Percentiles rank a stretch among this genome's conserved stretches.
These are phyloP conservation scores for Cepaea nemoralis DNA, from an alignment of 1,140 invertebrate genomes.

Conservation along the genomic window DNA sequence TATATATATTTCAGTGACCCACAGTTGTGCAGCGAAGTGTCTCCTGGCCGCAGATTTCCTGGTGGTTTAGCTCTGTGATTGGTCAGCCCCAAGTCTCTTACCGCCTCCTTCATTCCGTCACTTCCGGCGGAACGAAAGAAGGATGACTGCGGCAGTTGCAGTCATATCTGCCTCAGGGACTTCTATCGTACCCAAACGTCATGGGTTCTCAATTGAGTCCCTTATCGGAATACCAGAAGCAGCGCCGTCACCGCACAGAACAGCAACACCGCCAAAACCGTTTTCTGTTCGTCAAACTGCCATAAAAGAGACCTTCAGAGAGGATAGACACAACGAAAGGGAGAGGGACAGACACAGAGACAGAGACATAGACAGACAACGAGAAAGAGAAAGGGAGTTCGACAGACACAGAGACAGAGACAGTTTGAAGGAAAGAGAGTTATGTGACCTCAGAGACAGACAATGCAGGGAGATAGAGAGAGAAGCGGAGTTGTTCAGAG, in stretches of 20 bases:
- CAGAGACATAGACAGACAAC: not conserved
- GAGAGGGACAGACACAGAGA: not conserved
- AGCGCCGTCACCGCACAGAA: not conserved
- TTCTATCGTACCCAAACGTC: conserved; percentile 39
- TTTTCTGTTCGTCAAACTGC: not conserved
- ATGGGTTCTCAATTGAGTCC: conserved; percentile 53
- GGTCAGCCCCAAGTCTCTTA: too few species aligned
- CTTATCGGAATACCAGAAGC: conserved; percentile 44
- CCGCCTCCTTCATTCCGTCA: too few species aligned
- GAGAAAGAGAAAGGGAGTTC: not conserved
- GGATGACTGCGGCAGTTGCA: conserved; percentile 40
- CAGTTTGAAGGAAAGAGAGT: too few species aligned
- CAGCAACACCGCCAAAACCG: conserved; percentile 13
- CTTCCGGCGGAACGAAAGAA: conserved; percentile 1
- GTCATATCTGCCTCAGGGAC: conserved; percentile 36
- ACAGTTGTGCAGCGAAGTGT: too few species aligned
- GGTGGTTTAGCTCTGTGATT: too few species aligned
- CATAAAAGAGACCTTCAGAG: not conserved
- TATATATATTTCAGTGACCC: too few species aligned
- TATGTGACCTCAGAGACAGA: not conserved
- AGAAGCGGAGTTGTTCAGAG: conserved; percentile 20
- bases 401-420: not conserved
- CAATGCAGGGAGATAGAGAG: not conserved
- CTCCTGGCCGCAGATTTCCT: too few species aligned
- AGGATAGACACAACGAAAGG: conserved; percentile 1